Evolutionary conservation across 92 coral and sea anemone species (phyloP).

Genomic region (Palythoa heliodiscus): DNA sequence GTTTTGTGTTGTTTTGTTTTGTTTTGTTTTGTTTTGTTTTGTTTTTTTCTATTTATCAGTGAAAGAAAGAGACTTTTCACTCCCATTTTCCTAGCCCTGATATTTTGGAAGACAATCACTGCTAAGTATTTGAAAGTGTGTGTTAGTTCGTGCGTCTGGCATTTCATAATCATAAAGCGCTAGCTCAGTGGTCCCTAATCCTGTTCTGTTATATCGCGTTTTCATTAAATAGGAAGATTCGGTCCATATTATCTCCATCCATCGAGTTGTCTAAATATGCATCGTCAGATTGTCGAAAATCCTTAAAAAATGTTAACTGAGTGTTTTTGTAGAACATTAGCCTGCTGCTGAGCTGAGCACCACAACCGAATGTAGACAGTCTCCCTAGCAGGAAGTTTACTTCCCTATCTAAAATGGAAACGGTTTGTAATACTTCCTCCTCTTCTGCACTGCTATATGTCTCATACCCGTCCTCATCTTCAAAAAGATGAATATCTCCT

Average conservation of each 20-base stretch:
- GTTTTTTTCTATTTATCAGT: no score
- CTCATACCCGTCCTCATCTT: not conserved
- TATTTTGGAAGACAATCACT: not conserved
- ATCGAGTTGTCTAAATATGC: not conserved
- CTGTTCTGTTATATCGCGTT: no score
- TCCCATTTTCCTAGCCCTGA: no score
- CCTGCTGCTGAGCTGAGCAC: conserved; percentile 28
- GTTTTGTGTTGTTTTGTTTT: no score
- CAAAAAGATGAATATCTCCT: no score
- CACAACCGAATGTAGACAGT: no score
- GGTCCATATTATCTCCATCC: conserved; percentile 20
- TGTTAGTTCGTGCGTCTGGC: conserved; percentile 1
- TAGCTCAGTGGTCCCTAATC: no score
- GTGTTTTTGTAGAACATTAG: conserved; percentile 16
- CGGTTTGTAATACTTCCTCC: not conserved
- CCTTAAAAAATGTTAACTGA: not conserved
- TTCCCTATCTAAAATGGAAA: not conserved
- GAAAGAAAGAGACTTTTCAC: no score
- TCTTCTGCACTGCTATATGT: not conserved
- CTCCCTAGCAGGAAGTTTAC: no score
- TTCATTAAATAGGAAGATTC: no score
- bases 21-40: not conserved
- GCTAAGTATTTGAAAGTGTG: not conserved
- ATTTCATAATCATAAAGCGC: not conserved
- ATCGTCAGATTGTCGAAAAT: conserved; percentile 12